Percentiles rank a stretch among this genome's conserved stretches.
Conservation (phyloP, 1,140 invertebrate genomes). For the Mamestra configurata region DNA sequence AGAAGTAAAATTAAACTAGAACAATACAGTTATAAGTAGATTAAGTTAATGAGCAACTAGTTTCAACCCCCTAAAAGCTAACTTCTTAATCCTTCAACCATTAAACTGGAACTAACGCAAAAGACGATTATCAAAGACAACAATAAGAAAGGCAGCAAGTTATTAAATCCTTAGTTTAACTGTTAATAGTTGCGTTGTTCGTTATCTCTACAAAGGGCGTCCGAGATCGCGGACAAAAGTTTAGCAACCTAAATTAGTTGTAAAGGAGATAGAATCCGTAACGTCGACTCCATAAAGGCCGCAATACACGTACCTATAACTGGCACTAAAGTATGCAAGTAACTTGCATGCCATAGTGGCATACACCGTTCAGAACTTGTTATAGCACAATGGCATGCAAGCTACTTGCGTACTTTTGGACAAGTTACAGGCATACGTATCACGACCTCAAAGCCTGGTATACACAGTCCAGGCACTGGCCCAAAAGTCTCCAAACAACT, state of each 20-base stretch:
- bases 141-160: slow-evolving; percentile 33
- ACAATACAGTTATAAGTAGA: too few species aligned
- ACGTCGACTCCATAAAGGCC: neutral
- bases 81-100: neutral
- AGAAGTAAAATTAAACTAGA: too few species aligned
- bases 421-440: too few species aligned
- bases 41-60: too few species aligned
- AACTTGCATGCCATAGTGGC: neutral
- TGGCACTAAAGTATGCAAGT: neutral
- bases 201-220: slow-evolving; percentile 35
- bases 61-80: neutral
- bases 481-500: too few species aligned
- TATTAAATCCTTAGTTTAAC: slow-evolving; percentile 37
- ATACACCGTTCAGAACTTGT: too few species aligned
- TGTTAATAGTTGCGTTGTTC: slow-evolving; percentile 25
- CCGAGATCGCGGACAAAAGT: slow-evolving; percentile 38
- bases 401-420: too few species aligned
- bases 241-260: slow-evolving; percentile 32
- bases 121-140: slow-evolving; percentile 16
- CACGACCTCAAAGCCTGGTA: too few species aligned
- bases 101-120: neutral
- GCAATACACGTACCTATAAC: neutral
- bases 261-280: slow-evolving; percentile 34
- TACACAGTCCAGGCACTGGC: too few species aligned
- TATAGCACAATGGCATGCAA: too few species aligned